Conservation (phyloP, 2,797 vertebrate genomes). For the Corythornis leucogaster region DNA sequence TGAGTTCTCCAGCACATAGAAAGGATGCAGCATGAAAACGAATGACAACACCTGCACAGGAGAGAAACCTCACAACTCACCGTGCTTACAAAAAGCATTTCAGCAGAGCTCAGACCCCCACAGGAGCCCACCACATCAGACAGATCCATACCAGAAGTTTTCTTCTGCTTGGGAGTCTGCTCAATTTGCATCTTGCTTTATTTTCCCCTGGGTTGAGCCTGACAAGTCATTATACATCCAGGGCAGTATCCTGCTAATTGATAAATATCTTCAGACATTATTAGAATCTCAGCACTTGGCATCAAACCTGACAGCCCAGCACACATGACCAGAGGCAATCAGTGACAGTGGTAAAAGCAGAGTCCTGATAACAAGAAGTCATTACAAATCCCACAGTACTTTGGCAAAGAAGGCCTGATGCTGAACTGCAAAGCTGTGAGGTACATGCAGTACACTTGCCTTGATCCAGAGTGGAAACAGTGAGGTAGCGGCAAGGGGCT, state of each 20-base stretch:
- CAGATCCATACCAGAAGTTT: accelerated
- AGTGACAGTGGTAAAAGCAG: neutral
- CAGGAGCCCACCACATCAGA: neutral
- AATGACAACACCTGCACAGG: neutral
- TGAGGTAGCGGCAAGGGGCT: too few species aligned
- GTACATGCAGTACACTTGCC: neutral
- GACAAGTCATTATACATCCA: accelerated
- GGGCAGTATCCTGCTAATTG: neutral
- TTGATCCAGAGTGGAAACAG: too few species aligned
- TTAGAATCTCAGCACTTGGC: neutral
- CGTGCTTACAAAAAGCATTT: neutral
- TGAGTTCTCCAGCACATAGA: neutral
- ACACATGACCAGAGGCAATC: accelerated
- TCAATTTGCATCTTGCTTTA: neutral
- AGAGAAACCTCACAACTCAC: neutral
- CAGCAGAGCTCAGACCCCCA: neutral
- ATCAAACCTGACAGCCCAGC: neutral
- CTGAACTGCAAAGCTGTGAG: neutral
- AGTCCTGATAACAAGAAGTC: neutral
- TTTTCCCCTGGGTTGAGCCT: neutral
- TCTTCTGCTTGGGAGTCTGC: neutral
- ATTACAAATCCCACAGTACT: neutral
- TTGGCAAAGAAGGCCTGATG: neutral
- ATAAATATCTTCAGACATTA: neutral
- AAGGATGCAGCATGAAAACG: neutral